A percentile compares a stretch with the other conserved stretches of the same genome.
These are phyloP conservation scores for Tetragonisca angustula DNA, from an alignment of 2,888 invertebrate genomes.

Conservation along the genomic window DNA sequence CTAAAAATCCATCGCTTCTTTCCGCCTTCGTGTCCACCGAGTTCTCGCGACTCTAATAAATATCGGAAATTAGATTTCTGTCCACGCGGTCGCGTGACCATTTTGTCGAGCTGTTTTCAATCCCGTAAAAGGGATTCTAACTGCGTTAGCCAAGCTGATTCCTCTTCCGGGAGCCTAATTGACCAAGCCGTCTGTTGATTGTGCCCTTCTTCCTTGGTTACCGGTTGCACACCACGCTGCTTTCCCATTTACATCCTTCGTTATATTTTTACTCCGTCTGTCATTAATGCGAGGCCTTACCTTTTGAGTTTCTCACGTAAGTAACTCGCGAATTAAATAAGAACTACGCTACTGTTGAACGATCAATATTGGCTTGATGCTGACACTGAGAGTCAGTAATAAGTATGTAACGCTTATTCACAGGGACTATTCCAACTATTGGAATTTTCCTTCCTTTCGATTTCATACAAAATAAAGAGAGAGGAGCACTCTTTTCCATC, in stretches of 20 bases:
- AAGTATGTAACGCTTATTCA: no score
- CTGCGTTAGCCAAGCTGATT: slow-evolving; percentile 73
- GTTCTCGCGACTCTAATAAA: slow-evolving; percentile 40
- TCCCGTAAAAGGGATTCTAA: slow-evolving; percentile 72
- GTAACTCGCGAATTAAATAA: neutral
- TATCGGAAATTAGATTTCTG: slow-evolving; percentile 64
- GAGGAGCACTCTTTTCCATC: no score
- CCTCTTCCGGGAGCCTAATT: slow-evolving; percentile 70
- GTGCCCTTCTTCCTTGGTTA: slow-evolving; percentile 51
- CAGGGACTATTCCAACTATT: no score
- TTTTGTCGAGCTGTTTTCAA: slow-evolving; percentile 72
- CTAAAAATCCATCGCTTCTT: neutral
- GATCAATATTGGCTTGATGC: no score
- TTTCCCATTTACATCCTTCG: slow-evolving; percentile 52
- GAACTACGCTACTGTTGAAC: neutral
- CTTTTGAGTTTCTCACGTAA: neutral
- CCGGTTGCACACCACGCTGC: slow-evolving; percentile 23
- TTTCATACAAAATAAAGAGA: no score
- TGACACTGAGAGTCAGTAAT: no score
- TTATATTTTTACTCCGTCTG: slow-evolving; percentile 52
- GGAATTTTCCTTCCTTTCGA: no score
- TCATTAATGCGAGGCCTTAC: neutral
- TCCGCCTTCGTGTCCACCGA: neutral
- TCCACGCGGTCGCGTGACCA: slow-evolving; percentile 60
- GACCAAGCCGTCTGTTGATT: slow-evolving; percentile 65